Evolutionary conservation across 2,888 invertebrate genomes (phyloP), one percentile per base, ranked within the genome.

Genomic region (Chrysolina oricalcia): DNA sequence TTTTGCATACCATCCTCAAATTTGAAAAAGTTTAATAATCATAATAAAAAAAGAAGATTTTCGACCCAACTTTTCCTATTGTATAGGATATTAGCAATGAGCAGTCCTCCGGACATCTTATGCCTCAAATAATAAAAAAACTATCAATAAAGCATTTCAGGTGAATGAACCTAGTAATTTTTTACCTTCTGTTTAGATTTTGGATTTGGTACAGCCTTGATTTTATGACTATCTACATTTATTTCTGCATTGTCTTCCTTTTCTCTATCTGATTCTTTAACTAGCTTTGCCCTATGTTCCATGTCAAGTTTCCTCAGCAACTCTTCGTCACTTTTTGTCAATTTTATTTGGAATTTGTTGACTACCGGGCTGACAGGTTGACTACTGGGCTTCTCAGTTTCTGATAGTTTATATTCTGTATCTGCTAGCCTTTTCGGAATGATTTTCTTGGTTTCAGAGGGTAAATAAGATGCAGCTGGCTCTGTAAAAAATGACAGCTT

Each of bases 281-380:
- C 77, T 71, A 86, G 81, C 80, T 86, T 89, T 75, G 87, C 86
- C 72, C 86, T 88, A 78, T 91, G 89, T 79, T 91, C 91, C 83
- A 88, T 86, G 79, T 91, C 91, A 48, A 91, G 83, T 83, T 89
- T 89, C 77, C 87, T 87, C 69, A 91, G 81, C 56, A 91, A 82
- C 78, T 89, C 86, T 82, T 89, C 90, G 79, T 91, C 91, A 81
- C 89, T 90, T 67, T 89, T 85, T 0, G 90, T 90, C 35, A 91
- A 84, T 83, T 89, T 88, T 66, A 91, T 90, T 82, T 59, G 23
- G 59, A 35, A 59, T 27, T 87, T 87, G 76, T 89, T 89, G 72
- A 27, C 27, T 27, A 27, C 27, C 5, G 27, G 27, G 27, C 35
- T 35, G 35, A 89, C 86, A 56, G 71, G 48, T 27, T 64, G 21